Evolutionary conservation across 2,113 vertebrate genomes (phyloP).

Genomic region (Gymnarchus niloticus): DNA sequence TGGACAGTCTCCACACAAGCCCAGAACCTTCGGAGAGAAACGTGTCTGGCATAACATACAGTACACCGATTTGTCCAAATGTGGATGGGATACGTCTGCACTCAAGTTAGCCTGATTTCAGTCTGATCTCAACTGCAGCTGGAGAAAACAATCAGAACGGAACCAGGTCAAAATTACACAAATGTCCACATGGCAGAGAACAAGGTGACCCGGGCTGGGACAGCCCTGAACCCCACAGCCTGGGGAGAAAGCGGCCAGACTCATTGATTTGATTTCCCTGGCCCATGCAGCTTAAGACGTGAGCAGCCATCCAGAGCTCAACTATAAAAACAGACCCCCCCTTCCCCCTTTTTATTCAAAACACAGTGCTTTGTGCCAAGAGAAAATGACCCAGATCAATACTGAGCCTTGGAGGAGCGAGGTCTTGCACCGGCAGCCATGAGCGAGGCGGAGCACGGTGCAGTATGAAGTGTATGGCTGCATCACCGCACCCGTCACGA

Average conservation of each 20-base stretch:
- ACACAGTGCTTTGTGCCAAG: slow-evolving; percentile 10
- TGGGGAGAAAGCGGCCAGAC: background rate
- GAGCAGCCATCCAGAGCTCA: background rate
- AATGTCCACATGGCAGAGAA: background rate
- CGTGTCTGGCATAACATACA: too few relatives aligned
- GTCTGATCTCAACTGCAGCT: background rate
- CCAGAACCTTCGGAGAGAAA: background rate
- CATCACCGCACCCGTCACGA: background rate
- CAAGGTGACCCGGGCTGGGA: background rate
- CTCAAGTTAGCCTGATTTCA: background rate
- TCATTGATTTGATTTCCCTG: background rate
- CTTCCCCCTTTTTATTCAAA: background rate
- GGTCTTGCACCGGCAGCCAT: background rate
- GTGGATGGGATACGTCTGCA: too few relatives aligned
- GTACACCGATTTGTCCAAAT: background rate
- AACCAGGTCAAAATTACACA: background rate
- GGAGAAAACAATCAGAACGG: background rate
- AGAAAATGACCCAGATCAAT: slow-evolving; percentile 12
- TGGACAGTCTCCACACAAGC: background rate
- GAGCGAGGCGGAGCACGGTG: background rate
- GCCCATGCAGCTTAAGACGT: background rate
- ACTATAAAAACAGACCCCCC: background rate
- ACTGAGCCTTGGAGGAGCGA: background rate
- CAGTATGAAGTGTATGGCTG: background rate
- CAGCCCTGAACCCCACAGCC: background rate